phyloP scores from a whole-genome alignment of 2,797 vertebrate genomes.

The Serranus cabrilla region DNA sequence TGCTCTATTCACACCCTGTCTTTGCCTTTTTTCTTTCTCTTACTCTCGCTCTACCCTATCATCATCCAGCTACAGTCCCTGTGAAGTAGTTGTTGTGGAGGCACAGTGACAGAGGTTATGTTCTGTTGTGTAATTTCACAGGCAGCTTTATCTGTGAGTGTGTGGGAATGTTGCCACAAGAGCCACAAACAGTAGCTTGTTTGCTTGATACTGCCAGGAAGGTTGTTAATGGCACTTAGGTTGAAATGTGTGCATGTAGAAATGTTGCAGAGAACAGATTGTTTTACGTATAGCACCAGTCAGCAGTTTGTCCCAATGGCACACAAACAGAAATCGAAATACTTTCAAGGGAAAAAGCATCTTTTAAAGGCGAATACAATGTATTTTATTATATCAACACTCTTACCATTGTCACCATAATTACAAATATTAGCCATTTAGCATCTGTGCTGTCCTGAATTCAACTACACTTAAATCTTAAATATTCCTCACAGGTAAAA shows the following conservation, averaged over 20 bases:
- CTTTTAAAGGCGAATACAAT: neutral
- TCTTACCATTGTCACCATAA: neutral
- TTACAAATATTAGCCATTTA: neutral
- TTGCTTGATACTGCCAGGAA: slow-evolving; percentile 13
- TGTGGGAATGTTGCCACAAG: neutral
- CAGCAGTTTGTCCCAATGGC: neutral
- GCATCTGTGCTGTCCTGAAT: slow-evolving; percentile 15
- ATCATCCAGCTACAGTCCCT: slow-evolving; percentile 8
- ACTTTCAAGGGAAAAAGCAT: neutral
- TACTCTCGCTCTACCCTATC: neutral
- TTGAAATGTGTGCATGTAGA: slow-evolving; percentile 22
- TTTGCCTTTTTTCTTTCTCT: neutral
- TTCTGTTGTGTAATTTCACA: slow-evolving; percentile 15
- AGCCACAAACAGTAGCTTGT: slow-evolving; percentile 16
- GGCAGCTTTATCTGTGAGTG: slow-evolving; percentile 6
- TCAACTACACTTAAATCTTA: slow-evolving; percentile 3
- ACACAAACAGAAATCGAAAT: slow-evolving; percentile 13
- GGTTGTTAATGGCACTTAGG: slow-evolving; percentile 16
- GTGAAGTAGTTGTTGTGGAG: slow-evolving; percentile 13
- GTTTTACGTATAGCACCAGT: neutral
- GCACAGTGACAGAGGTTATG: slow-evolving; percentile 3
- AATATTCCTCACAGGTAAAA: slow-evolving; percentile 40
- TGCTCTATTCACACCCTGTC: slow-evolving; percentile 3
- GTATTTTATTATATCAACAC: neutral
- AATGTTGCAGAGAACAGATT: neutral